Evolutionary conservation across 2,888 invertebrate genomes (phyloP).

Genomic region (Invenusta paracnida): DNA sequence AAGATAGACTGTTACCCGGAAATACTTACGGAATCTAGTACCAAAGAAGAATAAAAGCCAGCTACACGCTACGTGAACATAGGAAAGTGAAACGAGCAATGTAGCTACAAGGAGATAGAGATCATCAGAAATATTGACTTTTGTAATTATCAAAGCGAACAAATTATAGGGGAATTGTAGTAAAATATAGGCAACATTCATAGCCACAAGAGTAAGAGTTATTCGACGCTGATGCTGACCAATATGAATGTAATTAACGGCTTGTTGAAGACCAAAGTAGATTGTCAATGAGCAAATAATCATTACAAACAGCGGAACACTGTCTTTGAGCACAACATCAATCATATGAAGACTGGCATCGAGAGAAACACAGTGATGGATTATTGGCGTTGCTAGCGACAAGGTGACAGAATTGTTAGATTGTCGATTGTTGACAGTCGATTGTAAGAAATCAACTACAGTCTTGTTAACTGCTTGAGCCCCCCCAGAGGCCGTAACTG

Average conservation of each 20-base stretch:
- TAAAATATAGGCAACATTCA: conserved; percentile 15
- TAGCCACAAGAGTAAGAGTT: neutral
- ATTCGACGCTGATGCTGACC: neutral
- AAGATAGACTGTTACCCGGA: neutral
- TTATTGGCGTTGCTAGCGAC: neutral
- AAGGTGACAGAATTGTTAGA: neutral
- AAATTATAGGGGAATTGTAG: neutral
- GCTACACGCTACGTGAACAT: neutral
- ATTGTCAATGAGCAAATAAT: neutral
- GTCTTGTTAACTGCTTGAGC: no score
- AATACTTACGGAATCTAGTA: neutral
- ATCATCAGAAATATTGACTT: neutral
- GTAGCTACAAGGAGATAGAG: neutral
- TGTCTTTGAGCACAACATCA: conserved; percentile 3
- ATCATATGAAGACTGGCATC: neutral
- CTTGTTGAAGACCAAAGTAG: neutral
- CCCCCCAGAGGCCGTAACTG: no score
- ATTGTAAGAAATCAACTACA: no score
- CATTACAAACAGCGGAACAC: neutral
- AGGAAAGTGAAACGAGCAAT: neutral
- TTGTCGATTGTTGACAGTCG: neutral
- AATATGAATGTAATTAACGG: neutral
- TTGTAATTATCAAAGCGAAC: neutral
- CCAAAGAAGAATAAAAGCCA: conserved; percentile 5
- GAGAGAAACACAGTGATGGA: neutral